Base-by-base conservation (phyloP, 2,797 vertebrate species). In the Melanotaenia pygmaea region DNA sequence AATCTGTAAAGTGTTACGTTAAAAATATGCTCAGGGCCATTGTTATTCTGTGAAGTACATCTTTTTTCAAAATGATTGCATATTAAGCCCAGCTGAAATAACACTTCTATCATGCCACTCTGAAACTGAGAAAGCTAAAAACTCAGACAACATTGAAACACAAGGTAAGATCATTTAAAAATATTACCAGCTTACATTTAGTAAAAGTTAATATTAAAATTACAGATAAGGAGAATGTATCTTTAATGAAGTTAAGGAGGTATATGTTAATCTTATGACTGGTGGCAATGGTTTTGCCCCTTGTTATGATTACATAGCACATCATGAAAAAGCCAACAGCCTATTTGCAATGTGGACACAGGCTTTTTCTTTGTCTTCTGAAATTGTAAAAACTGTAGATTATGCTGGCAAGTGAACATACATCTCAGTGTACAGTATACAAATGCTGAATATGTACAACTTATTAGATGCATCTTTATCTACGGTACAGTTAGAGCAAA, bases 401-500 rank as follows among this genome's bases (percentile, higher is more conserved):
- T 14, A 40, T 40, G 38, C 14, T 40, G 22, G 0, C n/a, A 51
- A 11, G 22, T 3, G 11, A 22, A n/a, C 47, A 50, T 24, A 51
- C 11, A 51, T 51, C 22, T 51, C 22, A 51, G 22, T 10, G 35
- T 16, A 18, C 47, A 5, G 16, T 12, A 28, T 22, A 3, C 70
- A 59, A 35, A 24, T 50, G 5, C 59, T 43, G n/a, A 67, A 53
- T 47, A 67, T 22, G 18, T 45, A 45, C 43, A 45, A 30, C 22
- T 45, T 64, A 14, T 61, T 71, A 37, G 30, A 51, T 58, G 3
- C 64, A 35, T 35, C 11, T 8, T 1, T 45, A 32, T 76, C 30
- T 40, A 38, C 24, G 11, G 20, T 63, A 24, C 14, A 57, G 66
- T n/a, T 59, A 13, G n/a, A 56, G 22, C 30, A 12, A 0, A 22